phyloP scores from a whole-genome alignment of 2,113 vertebrate species.

The Sciurus niger region DNA sequence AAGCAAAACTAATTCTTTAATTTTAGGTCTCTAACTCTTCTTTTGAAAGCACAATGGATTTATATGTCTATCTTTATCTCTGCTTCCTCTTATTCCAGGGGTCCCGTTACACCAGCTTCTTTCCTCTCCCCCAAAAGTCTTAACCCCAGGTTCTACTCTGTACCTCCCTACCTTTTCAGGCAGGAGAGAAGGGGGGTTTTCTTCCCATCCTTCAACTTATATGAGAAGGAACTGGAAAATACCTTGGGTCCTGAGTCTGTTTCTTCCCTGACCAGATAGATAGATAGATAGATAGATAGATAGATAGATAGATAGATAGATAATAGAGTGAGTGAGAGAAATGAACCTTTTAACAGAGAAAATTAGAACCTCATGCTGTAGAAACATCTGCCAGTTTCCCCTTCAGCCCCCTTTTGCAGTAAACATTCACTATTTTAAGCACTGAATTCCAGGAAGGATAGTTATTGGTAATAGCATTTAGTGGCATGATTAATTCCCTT shows the following conservation, averaged over 20 bases:
- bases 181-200: constrained; percentile 30
- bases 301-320: neutral
- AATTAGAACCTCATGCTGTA: neutral
- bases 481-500: constrained; percentile 17
- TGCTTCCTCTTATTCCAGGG: constrained; percentile 43
- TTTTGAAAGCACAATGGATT: constrained; percentile 54
- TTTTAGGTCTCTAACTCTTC: constrained; percentile 64
- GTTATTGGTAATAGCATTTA: neutral
- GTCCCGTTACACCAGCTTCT: constrained; percentile 37
- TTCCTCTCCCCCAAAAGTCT: neutral
- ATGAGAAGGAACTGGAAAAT: constrained; percentile 34
- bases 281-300: neutral
- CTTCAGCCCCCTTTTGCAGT: constrained; percentile 49
- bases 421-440: constrained; percentile 40
- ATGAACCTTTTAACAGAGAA: neutral
- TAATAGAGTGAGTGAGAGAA: neutral
- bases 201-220: neutral
- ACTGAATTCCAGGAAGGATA: constrained; percentile 53
- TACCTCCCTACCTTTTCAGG: constrained; percentile 76
- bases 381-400: constrained; percentile 44
- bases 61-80: constrained; percentile 49
- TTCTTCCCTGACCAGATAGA: constrained; percentile 9
- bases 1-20: constrained; percentile 45
- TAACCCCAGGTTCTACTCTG: constrained; percentile 63
- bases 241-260: neutral